Conservation (phyloP, 2,888 invertebrate genomes). For the Eurytoma adleriae region DNA sequence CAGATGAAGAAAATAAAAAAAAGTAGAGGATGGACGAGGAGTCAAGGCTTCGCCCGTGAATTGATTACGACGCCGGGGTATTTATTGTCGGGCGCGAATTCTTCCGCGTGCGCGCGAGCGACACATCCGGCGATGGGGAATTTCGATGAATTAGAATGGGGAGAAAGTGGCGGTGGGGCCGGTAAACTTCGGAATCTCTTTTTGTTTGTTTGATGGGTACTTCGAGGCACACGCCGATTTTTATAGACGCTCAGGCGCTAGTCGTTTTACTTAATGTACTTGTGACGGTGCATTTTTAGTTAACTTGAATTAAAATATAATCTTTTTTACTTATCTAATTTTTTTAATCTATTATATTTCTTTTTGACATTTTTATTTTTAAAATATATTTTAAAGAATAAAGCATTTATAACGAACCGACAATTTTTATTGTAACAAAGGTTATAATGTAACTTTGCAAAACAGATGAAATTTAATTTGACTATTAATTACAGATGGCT, state of each 20-base stretch:
- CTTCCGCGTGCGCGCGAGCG: slow-evolving; percentile 3
- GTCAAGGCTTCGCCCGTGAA: background rate
- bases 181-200: background rate
- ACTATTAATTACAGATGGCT: no score
- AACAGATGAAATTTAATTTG: no score
- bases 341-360: background rate
- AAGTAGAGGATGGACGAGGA: background rate
- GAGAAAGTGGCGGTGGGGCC: slow-evolving; percentile 12
- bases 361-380: background rate
- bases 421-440: no score
- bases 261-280: background rate
- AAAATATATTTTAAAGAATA: background rate
- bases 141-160: slow-evolving; percentile 37
- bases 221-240: background rate
- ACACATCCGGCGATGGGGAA: background rate
- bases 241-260: background rate
- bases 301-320: background rate
- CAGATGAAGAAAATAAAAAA: background rate
- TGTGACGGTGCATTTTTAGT: background rate
- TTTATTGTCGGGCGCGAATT: background rate
- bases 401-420: no score
- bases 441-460: no score
- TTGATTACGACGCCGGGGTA: slow-evolving; percentile 1
- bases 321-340: background rate
- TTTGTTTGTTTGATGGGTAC: background rate